A percentile compares a stretch with the other conserved stretches of the same genome.
Evolutionary conservation across 2,797 vertebrate species (phyloP).

Genomic region (Lacerta bilineata): DNA sequence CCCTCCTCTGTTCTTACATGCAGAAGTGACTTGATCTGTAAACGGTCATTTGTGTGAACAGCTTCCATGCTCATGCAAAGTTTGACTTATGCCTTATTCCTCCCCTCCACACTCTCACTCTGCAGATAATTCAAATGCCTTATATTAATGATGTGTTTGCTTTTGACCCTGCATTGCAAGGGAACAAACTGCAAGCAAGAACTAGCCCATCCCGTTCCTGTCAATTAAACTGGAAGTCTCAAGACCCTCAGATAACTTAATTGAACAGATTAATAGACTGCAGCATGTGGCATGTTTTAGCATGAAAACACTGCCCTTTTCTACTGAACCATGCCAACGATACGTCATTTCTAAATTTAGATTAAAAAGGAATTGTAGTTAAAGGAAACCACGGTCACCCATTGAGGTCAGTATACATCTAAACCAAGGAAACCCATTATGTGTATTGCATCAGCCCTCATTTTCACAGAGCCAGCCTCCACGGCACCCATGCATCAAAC

Average conservation of each 20-base stretch:
- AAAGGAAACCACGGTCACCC: constrained; percentile 54
- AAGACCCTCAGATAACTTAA: constrained; percentile 18
- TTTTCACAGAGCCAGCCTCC: not conserved
- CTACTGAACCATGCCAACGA: constrained; percentile 62
- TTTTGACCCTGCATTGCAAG: not conserved
- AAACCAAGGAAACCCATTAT: constrained; percentile 34
- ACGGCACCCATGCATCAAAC: not conserved
- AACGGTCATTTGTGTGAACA: constrained; percentile 11
- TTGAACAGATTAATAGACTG: constrained; percentile 49
- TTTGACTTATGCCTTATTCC: constrained; percentile 37
- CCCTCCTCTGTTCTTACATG: not conserved
- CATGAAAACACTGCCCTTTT: constrained; percentile 56
- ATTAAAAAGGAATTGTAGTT: constrained; percentile 40
- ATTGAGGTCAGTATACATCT: not conserved
- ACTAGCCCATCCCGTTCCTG: constrained; percentile 7
- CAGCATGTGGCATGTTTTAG: constrained; percentile 52
- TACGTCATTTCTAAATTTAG: constrained; percentile 64
- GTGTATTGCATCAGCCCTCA: not conserved
- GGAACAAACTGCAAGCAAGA: not conserved
- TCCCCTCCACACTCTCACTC: not conserved
- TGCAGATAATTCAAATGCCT: not conserved
- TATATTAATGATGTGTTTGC: not conserved
- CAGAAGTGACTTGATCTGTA: not conserved
- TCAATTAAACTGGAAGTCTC: not conserved
- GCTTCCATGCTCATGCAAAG: constrained; percentile 14